These are phyloP conservation scores for Solea senegalensis DNA, from an alignment of 2,113 vertebrate genomes.

Conservation along the genomic window DNA sequence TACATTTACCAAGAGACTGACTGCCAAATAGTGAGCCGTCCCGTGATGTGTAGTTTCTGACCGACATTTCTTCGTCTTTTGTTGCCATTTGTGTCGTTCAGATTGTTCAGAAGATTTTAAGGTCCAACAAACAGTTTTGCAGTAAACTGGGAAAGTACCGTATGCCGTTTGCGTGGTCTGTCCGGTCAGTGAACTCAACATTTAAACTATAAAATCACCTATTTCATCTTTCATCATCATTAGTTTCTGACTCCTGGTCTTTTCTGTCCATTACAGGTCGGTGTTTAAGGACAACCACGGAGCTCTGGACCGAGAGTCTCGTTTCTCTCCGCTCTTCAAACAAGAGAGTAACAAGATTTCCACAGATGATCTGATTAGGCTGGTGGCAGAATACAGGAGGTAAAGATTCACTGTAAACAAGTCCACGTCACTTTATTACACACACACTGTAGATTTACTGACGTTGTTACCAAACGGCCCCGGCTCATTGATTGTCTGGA, in stretches of 20 bases:
- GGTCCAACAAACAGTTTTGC: constrained; percentile 95
- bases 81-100: constrained; percentile 52
- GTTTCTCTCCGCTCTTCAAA: constrained; percentile 96
- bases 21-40: too few species aligned
- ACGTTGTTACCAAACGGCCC: too few species aligned
- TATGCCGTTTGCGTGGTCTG: constrained; percentile 98
- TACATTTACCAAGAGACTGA: too few species aligned
- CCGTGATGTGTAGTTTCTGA: background rate
- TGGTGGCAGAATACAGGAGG: constrained; percentile 93
- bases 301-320: constrained; percentile 91
- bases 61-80: background rate
- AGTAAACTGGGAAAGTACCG: constrained; percentile 94
- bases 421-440: too few species aligned
- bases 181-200: constrained; percentile 84
- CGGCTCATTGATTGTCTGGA: too few species aligned
- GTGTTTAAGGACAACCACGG: constrained; percentile 97
- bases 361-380: constrained; percentile 93
- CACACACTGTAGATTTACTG: too few species aligned
- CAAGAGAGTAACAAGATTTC: constrained; percentile 97
- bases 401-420: constrained; percentile 55
- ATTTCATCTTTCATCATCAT: background rate
- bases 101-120: constrained; percentile 94
- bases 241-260: too few species aligned
- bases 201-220: too few species aligned
- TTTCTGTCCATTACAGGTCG: constrained; percentile 76